Conservation (phyloP, 1,140 invertebrate species). For the Sminthurides bifidus region DNA sequence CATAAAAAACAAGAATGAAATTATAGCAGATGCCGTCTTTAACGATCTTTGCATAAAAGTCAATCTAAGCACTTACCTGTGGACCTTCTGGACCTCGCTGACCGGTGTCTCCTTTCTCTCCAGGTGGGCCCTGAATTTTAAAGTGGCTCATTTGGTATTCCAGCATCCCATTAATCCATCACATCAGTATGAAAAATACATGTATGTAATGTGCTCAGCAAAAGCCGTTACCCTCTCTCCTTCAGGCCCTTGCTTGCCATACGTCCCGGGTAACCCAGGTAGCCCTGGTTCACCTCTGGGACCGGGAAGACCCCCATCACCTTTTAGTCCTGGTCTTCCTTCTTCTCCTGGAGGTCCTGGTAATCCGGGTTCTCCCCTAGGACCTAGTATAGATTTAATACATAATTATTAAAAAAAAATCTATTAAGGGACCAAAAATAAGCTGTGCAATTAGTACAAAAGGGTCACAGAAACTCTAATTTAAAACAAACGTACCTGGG, state of each 20-base stretch:
- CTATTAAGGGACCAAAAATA: too few species aligned
- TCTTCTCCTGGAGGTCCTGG: constrained; percentile 33
- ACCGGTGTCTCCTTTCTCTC: constrained; percentile 31
- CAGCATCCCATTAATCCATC: neutral
- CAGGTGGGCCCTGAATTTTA: constrained; percentile 22
- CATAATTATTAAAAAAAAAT: too few species aligned
- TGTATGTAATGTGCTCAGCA: neutral
- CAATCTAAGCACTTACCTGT: constrained; percentile 16
- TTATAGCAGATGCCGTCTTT: too few species aligned
- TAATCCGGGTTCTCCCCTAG: constrained; percentile 26
- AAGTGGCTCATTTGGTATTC: neutral
- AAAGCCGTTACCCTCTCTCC: constrained; percentile 24
- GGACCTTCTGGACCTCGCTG: constrained; percentile 35
- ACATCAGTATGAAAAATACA: neutral
- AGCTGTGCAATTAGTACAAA: too few species aligned
- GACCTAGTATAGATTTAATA: too few species aligned
- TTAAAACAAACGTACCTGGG: constrained; percentile 35
- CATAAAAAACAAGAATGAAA: too few species aligned
- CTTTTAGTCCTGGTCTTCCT: constrained; percentile 28
- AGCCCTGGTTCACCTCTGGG: constrained; percentile 32
- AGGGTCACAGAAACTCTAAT: too few species aligned
- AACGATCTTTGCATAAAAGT: neutral
- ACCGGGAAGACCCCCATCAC: constrained; percentile 30
- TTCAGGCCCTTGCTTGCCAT: constrained; percentile 33
- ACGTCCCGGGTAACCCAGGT: constrained; percentile 33